Conservation (phyloP, 2,113 vertebrate genomes). For the Oreochromis aureus region DNA sequence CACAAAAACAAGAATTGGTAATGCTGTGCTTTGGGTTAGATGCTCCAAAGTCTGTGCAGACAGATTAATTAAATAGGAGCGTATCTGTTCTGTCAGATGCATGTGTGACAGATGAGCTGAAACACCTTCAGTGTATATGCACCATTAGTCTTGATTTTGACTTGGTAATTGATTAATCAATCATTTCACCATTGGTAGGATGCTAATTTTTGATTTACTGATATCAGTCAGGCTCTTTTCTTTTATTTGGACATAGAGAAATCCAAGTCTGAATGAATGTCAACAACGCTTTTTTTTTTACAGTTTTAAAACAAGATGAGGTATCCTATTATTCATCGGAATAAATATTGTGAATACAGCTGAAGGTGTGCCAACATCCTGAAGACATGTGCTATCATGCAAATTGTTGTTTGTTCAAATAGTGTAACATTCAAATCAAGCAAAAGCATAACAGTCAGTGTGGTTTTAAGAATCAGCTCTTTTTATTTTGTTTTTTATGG, state of each 20-base stretch:
- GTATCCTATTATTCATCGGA: background rate
- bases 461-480: background rate
- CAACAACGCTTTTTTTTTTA: background rate
- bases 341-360: background rate
- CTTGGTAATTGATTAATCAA: background rate
- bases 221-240: background rate
- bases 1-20: background rate
- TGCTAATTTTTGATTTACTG: background rate
- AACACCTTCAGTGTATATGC: background rate
- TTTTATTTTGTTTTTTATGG: background rate
- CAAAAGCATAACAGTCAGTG: background rate
- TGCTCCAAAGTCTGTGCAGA: background rate
- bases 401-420: background rate
- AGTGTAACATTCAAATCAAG: background rate
- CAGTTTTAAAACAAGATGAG: background rate
- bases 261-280: background rate
- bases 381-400: background rate
- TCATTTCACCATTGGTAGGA: background rate
- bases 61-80: background rate
- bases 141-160: background rate
- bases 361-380: background rate
- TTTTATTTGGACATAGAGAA: background rate
- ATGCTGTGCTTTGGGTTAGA: background rate
- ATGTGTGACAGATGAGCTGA: background rate
- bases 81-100: background rate